phyloP scores from a whole-genome alignment of 2,113 vertebrate genomes.

The Phalacrocorax pelagicus region DNA sequence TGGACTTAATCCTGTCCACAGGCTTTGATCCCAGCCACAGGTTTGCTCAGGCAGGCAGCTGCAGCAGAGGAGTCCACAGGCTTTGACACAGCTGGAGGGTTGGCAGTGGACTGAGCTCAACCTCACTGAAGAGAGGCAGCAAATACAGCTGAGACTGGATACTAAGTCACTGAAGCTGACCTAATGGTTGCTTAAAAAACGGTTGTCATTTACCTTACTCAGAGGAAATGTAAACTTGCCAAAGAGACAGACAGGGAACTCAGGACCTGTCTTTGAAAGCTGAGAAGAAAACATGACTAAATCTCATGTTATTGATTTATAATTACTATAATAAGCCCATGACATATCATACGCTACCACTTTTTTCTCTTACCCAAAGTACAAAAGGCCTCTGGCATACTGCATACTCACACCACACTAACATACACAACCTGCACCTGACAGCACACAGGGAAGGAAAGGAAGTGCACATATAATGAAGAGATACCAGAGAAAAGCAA shows the following conservation, averaged over 20 bases:
- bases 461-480: not conserved
- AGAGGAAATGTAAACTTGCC: not conserved
- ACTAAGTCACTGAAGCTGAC: not conserved
- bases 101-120: not conserved
- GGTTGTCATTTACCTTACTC: not conserved
- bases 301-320: not conserved
- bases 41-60: not conserved
- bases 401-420: not conserved
- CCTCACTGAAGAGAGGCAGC: not conserved
- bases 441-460: not conserved
- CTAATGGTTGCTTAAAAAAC: not conserved
- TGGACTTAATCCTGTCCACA: not conserved
- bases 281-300: not conserved
- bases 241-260: not conserved
- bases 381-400: not conserved
- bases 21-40: not conserved
- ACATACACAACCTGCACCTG: not conserved
- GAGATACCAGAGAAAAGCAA: not conserved
- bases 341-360: accelerated
- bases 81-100: accelerated
- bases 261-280: not conserved
- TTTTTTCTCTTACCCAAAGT: not conserved
- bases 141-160: not conserved
- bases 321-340: not conserved
- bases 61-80: not conserved